Evolutionary conservation across 2,888 invertebrate genomes (phyloP), one percentile per base, ranked within the genome.

Genomic region (Drosophila sordidula): DNA sequence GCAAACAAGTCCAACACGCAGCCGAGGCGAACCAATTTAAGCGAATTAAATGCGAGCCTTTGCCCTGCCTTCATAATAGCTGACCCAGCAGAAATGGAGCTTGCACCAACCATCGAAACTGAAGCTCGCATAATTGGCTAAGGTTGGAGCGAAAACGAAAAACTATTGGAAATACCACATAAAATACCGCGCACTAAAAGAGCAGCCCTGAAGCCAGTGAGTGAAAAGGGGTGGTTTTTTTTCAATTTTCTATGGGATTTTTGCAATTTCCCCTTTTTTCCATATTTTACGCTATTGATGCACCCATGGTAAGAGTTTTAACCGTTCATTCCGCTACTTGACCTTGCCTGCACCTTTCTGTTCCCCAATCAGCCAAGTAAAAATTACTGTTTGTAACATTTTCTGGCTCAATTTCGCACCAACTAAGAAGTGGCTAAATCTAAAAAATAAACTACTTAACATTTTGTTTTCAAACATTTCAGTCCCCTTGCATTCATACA

Each of bases 121-220:
- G 63, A 58, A 75, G 62, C 61, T 67, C 52, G 64, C 55, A 38
- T 41, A 75, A 65, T 36, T 52, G 61, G 51, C 54, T 63, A 52
- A 63, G 71, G 76, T 75, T 75, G 78, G 6, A 1, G 61, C 49
- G 44, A 32, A 51, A 16, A 4, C 46, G 52, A 50, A 47, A 62
- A 54, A 36, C 25, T 47, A 9, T 41, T 54, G 63, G 18, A 18
- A 1, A 18, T 18, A 18, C 18, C 18, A 18, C 79, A 79, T 74
- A 77, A 80, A 84, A 85, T 78, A 75, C 78, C 78, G 75, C 81
- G 78, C 81, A 81, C 81, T 81, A 84, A 83, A 84, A 75, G 58
- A 52, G 77, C 78, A 81, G 65, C 71, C 70, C 70, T 70, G 68
- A 73, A 73, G 70, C 18, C 46, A 44, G 55, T 41, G 44, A 49